Evolutionary conservation across 2,113 vertebrate species (phyloP).

Genomic region (Anser cygnoides): DNA sequence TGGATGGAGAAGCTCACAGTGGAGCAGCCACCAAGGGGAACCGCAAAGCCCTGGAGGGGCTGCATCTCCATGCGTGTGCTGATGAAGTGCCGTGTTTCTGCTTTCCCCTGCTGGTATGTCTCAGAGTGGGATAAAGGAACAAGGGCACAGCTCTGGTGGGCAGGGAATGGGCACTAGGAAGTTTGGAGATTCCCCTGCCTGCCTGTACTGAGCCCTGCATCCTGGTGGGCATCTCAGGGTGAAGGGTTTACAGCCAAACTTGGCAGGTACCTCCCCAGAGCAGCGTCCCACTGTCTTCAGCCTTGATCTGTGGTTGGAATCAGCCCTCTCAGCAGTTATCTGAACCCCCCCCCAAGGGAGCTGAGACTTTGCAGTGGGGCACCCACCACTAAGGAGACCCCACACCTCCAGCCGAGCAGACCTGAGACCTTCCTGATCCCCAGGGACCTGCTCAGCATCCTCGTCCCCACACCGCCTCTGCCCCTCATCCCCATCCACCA

Average conservation of each 20-base stretch:
- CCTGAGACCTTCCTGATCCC: neutral
- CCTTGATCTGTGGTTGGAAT: neutral
- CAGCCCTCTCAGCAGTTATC: neutral
- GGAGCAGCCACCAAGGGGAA: neutral
- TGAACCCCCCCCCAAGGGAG: neutral
- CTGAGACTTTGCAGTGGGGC: neutral
- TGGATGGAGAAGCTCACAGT: neutral
- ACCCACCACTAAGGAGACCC: neutral
- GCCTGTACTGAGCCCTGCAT: accelerated
- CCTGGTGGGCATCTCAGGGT: neutral
- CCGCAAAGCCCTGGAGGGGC: accelerated
- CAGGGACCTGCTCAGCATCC: neutral
- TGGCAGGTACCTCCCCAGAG: neutral
- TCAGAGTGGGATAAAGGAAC: neutral
- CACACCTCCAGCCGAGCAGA: neutral
- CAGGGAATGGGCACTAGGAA: neutral
- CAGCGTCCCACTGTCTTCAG: neutral
- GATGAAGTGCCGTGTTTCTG: neutral
- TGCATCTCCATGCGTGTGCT: too few relatives aligned
- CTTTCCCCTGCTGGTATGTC: neutral
- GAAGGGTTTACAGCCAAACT: neutral
- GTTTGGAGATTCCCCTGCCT: neutral
- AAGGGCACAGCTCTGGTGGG: accelerated
- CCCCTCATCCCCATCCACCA: accelerated
- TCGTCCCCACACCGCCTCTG: neutral